Base-by-base conservation (phyloP, 2,888 invertebrate species). In the Tinea trinotella region DNA sequence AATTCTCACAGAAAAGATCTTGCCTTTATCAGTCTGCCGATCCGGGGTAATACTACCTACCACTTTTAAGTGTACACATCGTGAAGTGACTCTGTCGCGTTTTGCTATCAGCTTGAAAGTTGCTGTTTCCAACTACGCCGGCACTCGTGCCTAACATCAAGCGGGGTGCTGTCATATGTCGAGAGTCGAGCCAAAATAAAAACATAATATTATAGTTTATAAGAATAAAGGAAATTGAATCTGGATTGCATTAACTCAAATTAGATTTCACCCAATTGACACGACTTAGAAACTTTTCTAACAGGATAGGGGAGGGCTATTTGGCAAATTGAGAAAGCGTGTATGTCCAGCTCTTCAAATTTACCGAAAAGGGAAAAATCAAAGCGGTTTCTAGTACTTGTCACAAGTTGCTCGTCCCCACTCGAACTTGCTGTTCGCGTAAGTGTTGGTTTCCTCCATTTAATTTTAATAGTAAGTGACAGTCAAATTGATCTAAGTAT, bases 321-420 rank as follows among this genome's bases (percentile, higher is more conserved):
- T 76, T 71, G 64, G 67, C 65, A 77, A 78, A 78, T 79, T 76
- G 77, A 74, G 72, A 74, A 77, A 73, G 63, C 76, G 68, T 79
- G 79, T 78, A 67, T 65, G 59, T 59, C 61, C 65, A 60, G 60
- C 65, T 60, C 76, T 75, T 60, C 62, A 71, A 60, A 61, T 63
- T 55, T 55, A 59, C 55, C 57, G 63, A 66, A 67, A 69, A 69
- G 70, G 67, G 71, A 70, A 74, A 74, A 76, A 75, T 76, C 73
- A 72, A 74, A 70, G 5, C 15, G 50, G 13, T 15, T 24, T 50
- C 19, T 19, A 2, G n/a, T 10, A 15, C 24, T 50, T 50, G 50
- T 50, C 50, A 50, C 22, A 20, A 50, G 50, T 15, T 50, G 50
- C n/a, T 61, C 69, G 58, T 61, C 67, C 70, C 69, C 60, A 62